phyloP scores from a whole-genome alignment of 92 coral and sea anemone species.

The Nematostella vectensis region DNA sequence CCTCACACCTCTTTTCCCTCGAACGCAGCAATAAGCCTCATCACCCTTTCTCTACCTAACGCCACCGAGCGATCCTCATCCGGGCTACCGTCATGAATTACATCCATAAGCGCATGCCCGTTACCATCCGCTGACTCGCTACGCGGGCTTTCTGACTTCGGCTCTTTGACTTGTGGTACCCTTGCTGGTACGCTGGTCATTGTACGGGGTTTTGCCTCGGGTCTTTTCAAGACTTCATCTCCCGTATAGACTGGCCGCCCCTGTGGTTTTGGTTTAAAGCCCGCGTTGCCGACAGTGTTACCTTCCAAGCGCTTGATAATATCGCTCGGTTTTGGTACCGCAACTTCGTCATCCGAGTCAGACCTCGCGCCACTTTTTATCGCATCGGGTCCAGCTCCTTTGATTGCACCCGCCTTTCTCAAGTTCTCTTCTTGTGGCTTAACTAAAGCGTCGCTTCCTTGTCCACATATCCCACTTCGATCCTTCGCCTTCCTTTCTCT shows the following conservation, averaged over 20 bases:
- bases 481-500: background rate
- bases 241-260: background rate
- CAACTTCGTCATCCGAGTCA: too few relatives aligned
- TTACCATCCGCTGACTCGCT: background rate
- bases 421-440: too few relatives aligned
- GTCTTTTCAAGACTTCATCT: background rate
- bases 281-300: constrained; percentile 4
- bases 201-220: constrained; percentile 8
- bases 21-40: constrained; percentile 69
- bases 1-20: constrained; percentile 47
- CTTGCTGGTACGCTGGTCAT: background rate
- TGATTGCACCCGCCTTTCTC: too few relatives aligned
- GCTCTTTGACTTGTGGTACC: constrained; percentile 2
- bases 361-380: background rate
- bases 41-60: constrained; percentile 40
- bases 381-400: too few relatives aligned
- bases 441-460: too few relatives aligned
- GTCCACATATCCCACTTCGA: too few relatives aligned
- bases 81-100: background rate
- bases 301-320: constrained; percentile 56
- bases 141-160: background rate
- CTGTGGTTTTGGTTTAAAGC: background rate
- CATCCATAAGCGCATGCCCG: background rate
- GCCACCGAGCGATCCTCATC: constrained; percentile 18
- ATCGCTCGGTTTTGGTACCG: constrained; percentile 41